phyloP scores from a whole-genome alignment of 2,797 vertebrate species.

The Nannoperca australis region DNA sequence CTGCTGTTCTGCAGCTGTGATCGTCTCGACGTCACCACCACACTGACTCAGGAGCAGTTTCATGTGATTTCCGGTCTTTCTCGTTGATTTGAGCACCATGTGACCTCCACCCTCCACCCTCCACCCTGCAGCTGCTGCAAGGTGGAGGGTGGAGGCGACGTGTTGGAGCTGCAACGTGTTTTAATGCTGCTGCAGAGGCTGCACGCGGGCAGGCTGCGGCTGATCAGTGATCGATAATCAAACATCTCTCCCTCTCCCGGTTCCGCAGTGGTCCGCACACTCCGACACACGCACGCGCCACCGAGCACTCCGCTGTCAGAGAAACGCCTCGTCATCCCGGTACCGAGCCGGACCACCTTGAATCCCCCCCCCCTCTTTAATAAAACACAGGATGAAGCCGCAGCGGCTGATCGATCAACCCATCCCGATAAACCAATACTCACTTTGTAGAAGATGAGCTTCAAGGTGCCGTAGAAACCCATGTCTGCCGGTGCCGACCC shows the following conservation, averaged over 20 bases:
- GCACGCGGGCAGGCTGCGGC: no score
- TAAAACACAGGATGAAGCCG: background rate
- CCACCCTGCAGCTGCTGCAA: no score
- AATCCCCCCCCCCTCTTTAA: no score
- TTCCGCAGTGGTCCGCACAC: conserved; percentile 73
- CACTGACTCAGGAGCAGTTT: no score
- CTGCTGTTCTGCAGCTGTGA: no score
- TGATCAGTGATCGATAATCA: background rate
- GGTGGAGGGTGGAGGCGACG: no score
- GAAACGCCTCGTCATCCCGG: conserved; percentile 77
- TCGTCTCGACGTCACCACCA: no score
- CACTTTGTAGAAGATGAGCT: conserved; percentile 98
- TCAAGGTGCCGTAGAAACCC: conserved; percentile 96
- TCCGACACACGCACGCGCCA: conserved; percentile 26
- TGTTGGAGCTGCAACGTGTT: no score
- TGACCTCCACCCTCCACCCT: no score
- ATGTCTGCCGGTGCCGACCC: conserved; percentile 73
- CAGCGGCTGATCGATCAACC: conserved; percentile 1
- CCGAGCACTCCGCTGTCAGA: conserved; percentile 51
- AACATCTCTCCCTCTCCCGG: conserved; percentile 4
- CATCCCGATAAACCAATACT: conserved; percentile 74
- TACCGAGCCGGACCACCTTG: conserved; percentile 28
- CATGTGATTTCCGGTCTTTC: no score
- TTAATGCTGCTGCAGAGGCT: no score
- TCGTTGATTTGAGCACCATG: no score